These are phyloP conservation scores for Tupaia tana DNA, from an alignment of 2,113 vertebrate genomes.

Conservation along the genomic window DNA sequence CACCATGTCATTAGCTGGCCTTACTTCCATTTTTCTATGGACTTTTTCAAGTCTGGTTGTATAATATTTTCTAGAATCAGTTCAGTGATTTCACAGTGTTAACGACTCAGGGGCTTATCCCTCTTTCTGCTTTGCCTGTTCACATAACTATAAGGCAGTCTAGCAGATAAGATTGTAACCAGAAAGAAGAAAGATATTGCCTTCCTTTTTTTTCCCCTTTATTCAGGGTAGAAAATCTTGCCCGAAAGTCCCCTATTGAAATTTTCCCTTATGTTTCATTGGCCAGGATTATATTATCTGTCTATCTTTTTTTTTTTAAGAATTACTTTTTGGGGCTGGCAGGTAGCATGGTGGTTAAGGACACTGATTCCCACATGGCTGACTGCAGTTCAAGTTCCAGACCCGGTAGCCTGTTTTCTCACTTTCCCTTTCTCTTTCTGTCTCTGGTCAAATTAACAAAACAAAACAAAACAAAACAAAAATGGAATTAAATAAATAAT, in stretches of 20 bases:
- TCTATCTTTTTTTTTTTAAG: neutral
- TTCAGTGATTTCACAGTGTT: neutral
- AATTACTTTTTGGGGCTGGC: too few relatives aligned
- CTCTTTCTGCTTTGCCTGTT: neutral
- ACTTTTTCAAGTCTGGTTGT: neutral
- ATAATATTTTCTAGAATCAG: neutral
- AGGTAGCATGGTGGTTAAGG: too few relatives aligned
- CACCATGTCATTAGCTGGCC: too few relatives aligned
- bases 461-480: too few relatives aligned
- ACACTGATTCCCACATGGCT: too few relatives aligned
- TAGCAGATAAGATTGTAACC: neutral
- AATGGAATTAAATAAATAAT: too few relatives aligned
- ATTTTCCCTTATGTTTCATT: neutral
- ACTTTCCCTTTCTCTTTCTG: too few relatives aligned
- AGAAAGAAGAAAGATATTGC: neutral
- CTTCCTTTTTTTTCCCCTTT: neutral
- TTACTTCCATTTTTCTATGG: too few relatives aligned
- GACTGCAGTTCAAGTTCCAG: too few relatives aligned
- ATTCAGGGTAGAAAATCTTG: constrained; percentile 4
- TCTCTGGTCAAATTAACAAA: too few relatives aligned
- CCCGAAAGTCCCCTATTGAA: neutral
- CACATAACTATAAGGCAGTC: neutral
- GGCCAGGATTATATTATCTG: neutral
- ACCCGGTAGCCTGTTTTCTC: too few relatives aligned
- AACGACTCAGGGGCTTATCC: neutral